Evolutionary conservation across 2,888 invertebrate species (phyloP).

Genomic region (Baccha elongata): DNA sequence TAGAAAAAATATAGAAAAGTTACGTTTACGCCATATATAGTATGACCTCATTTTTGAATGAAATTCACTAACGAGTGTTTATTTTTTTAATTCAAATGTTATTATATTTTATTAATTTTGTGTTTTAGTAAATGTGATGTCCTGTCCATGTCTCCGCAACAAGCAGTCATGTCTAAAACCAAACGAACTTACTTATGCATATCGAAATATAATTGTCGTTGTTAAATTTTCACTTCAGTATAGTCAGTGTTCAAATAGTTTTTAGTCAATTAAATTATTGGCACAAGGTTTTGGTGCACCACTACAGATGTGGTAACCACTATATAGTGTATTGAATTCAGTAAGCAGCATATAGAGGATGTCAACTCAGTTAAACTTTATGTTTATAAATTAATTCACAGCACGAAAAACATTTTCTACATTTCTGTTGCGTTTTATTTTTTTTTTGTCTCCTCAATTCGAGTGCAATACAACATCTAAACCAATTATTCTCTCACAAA

Average conservation of each 20-base stretch:
- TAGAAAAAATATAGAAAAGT: neutral
- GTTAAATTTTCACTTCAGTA: neutral
- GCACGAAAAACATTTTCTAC: slow-evolving; percentile 58
- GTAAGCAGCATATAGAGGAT: slow-evolving; percentile 7
- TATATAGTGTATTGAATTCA: neutral
- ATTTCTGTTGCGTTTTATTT: slow-evolving; percentile 49
- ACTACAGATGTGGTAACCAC: neutral
- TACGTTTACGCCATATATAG: neutral
- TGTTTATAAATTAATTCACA: slow-evolving; percentile 50
- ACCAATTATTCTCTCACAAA: slow-evolving; percentile 60
- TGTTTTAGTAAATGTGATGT: too few relatives aligned
- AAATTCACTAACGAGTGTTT: neutral
- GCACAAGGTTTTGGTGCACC: neutral
- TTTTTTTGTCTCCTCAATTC: slow-evolving; percentile 37
- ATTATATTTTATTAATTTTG: too few relatives aligned
- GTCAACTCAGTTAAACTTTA: slow-evolving; percentile 19
- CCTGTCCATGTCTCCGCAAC: neutral
- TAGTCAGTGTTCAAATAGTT: neutral
- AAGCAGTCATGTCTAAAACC: neutral
- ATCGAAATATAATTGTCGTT: slow-evolving; percentile 13
- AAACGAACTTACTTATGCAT: neutral
- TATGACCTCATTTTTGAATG: neutral
- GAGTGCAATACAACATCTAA: slow-evolving; percentile 52
- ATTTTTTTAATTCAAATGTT: neutral
- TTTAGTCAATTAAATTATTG: slow-evolving; percentile 11